phyloP scores from a whole-genome alignment of 2,888 invertebrate species.

The Furcula furcula region DNA sequence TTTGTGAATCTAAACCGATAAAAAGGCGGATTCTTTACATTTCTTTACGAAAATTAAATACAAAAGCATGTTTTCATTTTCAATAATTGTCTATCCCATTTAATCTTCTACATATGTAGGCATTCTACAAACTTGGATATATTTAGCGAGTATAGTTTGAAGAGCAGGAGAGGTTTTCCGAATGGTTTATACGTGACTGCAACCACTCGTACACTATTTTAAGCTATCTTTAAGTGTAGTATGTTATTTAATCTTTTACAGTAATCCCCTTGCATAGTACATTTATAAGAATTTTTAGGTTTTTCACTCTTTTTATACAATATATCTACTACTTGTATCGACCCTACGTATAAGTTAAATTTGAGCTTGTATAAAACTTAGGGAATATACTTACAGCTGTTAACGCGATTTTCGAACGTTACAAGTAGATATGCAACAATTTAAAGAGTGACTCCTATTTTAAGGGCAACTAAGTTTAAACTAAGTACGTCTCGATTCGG shows the following conservation, averaged over 20 bases:
- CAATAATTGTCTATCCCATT: slow-evolving; percentile 17
- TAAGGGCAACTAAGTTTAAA: slow-evolving; percentile 27
- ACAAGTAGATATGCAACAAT: slow-evolving; percentile 44
- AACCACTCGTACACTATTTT: slow-evolving; percentile 60
- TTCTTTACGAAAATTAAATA: slow-evolving; percentile 11
- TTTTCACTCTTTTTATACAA: slow-evolving; percentile 82
- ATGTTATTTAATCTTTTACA: slow-evolving; percentile 71
- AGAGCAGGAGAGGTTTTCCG: slow-evolving; percentile 11
- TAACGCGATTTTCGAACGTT: slow-evolving; percentile 44
- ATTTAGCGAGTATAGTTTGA: too few relatives aligned
- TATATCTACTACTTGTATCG: slow-evolving; percentile 70
- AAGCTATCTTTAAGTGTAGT: slow-evolving; percentile 80
- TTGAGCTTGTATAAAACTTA: slow-evolving; percentile 75
- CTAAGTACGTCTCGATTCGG: slow-evolving; percentile 38
- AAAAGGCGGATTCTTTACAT: slow-evolving; percentile 10
- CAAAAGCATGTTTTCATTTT: slow-evolving; percentile 15
- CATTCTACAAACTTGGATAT: slow-evolving; percentile 22
- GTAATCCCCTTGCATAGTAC: slow-evolving; percentile 73
- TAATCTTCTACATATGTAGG: too few relatives aligned
- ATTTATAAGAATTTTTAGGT: slow-evolving; percentile 73
- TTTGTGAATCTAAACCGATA: slow-evolving; percentile 7
- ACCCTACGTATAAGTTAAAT: slow-evolving; percentile 74
- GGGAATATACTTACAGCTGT: slow-evolving; percentile 36
- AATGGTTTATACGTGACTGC: slow-evolving; percentile 31
- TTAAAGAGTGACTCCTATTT: slow-evolving; percentile 38